Evolutionary conservation across 2,797 vertebrate species (phyloP), one percentile per base, ranked within the genome.

Genomic region (Gila robusta): DNA sequence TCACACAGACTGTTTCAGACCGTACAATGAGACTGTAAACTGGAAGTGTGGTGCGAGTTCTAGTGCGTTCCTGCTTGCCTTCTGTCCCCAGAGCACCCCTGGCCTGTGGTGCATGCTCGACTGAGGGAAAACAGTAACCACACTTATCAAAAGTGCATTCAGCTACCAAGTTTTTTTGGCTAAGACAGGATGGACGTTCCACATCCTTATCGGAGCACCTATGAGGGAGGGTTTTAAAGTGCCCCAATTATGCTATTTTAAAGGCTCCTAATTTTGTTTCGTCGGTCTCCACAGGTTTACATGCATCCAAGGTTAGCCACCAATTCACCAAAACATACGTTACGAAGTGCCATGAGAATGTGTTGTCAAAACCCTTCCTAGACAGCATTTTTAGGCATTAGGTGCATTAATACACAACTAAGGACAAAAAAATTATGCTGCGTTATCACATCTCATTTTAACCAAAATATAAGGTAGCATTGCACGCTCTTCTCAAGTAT

Each of bases 1-100:
- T 84, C 71, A 79, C 49, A 83, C 71, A 62, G 52, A 62, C 77
- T 73, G 64, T 70, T 87, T 86, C 35, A 74, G 67, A 74, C 56
- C 0, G 7, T 47, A 76, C 78, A 84, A 37, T 79, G 69, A 80
- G 77, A 32, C 87, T 85, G 49, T 72, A 59, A 59, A 79, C 41
- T 59, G 66, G 1, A 79, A 85, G 26, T 59, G 56, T 28, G 26
- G n/a, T 66, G 49, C 62, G 23, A 39, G 52, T 82, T 71, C 26
- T 8, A 52, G 12, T 49, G 35, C 10, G 39, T 49, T 73, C 49
- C n/a, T 17, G 16, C 10, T 44, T 49, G n/a, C 32, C 26, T 69
- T 47, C 26, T 21, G 1, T 64, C 47, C 39, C 35, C 19, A 12
- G 66, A 8, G 35, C 32, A n/a, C 77, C 56, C 35, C 5, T 10